These are phyloP conservation scores for Axinella damicornis DNA, from an alignment of 37 sponge, comb jelly and placozoan genomes.

Conservation along the genomic window DNA sequence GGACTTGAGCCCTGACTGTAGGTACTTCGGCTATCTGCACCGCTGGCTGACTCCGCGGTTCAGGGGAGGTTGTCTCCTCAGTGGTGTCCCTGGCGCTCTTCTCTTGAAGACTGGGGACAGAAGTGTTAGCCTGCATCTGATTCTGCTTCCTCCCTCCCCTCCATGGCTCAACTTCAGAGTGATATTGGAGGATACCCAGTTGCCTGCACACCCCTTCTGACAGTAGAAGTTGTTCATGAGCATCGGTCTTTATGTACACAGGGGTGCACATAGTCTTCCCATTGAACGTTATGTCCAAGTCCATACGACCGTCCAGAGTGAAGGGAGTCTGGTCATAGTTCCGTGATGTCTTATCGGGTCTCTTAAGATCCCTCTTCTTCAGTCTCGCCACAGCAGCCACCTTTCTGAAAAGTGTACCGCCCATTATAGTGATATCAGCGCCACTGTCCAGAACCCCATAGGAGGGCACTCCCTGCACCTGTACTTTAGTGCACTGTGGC, in stretches of 20 bases:
- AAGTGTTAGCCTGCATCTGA: too few relatives aligned
- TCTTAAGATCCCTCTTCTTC: constrained; percentile 25
- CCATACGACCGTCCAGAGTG: constrained; percentile 46
- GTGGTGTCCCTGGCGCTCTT: too few relatives aligned
- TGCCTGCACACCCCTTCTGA: constrained; percentile 68
- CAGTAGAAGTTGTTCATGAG: constrained; percentile 48
- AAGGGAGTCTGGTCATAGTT: constrained; percentile 41
- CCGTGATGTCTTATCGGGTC: constrained; percentile 31
- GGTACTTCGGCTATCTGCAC: background rate
- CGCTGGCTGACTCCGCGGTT: too few relatives aligned
- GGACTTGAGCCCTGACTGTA: background rate
- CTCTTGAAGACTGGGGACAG: too few relatives aligned
- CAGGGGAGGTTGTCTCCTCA: too few relatives aligned
- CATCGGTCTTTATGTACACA: constrained; percentile 59
- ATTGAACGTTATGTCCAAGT: constrained; percentile 33
- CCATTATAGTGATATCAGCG: constrained; percentile 43
- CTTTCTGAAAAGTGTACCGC: constrained; percentile 21
- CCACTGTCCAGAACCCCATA: constrained; percentile 44
- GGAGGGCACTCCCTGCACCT: constrained; percentile 44
- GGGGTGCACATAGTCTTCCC: constrained; percentile 36
- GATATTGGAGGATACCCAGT: constrained; percentile 51
- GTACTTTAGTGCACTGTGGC: constrained; percentile 40
- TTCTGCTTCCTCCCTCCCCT: background rate
- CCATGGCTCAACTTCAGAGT: constrained; percentile 38
- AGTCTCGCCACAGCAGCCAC: constrained; percentile 26